Conservation (phyloP, 2,113 vertebrate genomes). For the Ochotona curzoniae region DNA sequence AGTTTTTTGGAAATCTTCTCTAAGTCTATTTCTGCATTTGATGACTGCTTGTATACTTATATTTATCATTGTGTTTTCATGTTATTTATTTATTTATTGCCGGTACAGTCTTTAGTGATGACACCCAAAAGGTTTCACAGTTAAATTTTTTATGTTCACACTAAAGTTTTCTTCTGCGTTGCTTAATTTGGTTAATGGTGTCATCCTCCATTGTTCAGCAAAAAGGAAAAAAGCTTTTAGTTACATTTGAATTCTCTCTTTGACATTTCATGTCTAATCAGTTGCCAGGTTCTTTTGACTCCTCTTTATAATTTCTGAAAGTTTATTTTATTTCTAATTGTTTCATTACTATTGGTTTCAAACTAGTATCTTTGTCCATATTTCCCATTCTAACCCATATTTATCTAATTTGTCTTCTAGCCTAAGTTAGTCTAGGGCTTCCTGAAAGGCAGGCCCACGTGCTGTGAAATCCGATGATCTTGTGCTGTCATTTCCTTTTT, state of each 20-base stretch:
- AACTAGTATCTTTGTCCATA: not conserved
- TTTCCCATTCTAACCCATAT: not conserved
- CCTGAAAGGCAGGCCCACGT: not conserved
- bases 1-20: not conserved
- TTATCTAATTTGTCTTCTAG: not conserved
- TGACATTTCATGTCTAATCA: not conserved
- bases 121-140: not conserved
- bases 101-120: no score
- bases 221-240: conserved; percentile 22
- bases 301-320: conserved; percentile 27
- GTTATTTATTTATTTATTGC: not conserved
- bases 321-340: not conserved
- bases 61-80: not conserved
- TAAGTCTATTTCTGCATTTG: conserved; percentile 42
- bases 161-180: conserved; percentile 14
- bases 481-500: not conserved
- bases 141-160: conserved; percentile 23
- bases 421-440: not conserved
- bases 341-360: not conserved
- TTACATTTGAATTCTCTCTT: conserved; percentile 14
- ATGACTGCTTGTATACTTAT: not conserved
- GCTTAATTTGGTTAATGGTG: not conserved
- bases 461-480: not conserved
- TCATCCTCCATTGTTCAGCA: not conserved
- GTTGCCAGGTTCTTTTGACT: conserved; percentile 11